Evolutionary conservation across 2,797 vertebrate species (phyloP), one percentile per base, ranked within the genome.

Genomic region (Pantherophis alleghaniensis): DNA sequence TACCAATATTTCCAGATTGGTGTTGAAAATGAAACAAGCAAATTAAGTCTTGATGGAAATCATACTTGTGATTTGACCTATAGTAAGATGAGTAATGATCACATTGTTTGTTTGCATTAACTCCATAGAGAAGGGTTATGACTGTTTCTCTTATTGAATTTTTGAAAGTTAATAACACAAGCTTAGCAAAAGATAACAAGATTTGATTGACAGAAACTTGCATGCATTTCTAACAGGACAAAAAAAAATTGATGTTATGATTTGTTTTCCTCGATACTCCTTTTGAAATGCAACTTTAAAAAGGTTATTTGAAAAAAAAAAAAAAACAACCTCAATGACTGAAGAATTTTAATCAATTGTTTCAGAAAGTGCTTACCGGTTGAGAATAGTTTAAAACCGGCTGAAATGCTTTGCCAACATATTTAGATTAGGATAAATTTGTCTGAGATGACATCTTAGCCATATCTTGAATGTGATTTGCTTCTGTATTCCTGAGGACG

Each of bases 341-440:
- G 16, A 51, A 51, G 56, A 47, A 91, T 91, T 60, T 47, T 60
- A 59, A 86, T 16, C 88, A 66, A 86, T 91, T 47, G 10, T 61
- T 91, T 86, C 47, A 86, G 37, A 57, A 91, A 3, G 16, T 28
- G 42, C 16, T 86, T 42, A 10, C 42, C 2, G 1, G 13, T 56
- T 79, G 83, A 24, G 20, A 11, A 56, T 83, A 57, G 16, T 37
- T 57, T 83, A 89, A 89, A 63, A 47, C 14, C 42, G 26, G 12
- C 63, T 16, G 59, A 61, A 89, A 89, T 63, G 59, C 13, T 89
- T 63, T 63, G 42, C 88, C 14, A 22, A 14, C 13, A 5, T 26
- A 61, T 61, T 63, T 61, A 89, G 47, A 47, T 89, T 61, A 89
- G 55, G 55, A 91, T 74, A 83, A 83, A 42, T 91, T 59, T 83